Conservation (phyloP, 1,140 invertebrate genomes). For the Trachelipus rathkii region DNA sequence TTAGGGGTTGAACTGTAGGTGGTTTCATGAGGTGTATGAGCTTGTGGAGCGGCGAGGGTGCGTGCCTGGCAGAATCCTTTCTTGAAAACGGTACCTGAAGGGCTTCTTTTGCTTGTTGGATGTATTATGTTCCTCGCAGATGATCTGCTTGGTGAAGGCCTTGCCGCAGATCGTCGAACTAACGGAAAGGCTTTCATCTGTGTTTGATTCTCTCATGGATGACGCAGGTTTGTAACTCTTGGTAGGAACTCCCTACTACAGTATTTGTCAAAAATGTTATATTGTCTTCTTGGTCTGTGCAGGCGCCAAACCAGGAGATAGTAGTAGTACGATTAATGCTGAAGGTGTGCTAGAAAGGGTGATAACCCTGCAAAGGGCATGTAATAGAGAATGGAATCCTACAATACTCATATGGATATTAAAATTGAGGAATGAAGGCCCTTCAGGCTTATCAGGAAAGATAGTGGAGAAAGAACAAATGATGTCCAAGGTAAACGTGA, state of each 20-base stretch:
- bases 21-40: slow-evolving; percentile 59
- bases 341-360: neutral
- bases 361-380: neutral
- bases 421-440: neutral
- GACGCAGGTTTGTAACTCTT: slow-evolving; percentile 97
- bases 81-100: slow-evolving; percentile 86
- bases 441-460: neutral
- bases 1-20: neutral
- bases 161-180: slow-evolving; percentile 98
- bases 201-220: slow-evolving; percentile 97
- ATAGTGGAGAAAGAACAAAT: neutral
- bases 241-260: slow-evolving; percentile 94
- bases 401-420: neutral
- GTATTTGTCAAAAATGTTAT: slow-evolving; percentile 97
- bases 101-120: slow-evolving; percentile 96
- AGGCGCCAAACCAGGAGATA: slow-evolving; percentile 54
- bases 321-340: neutral
- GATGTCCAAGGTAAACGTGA: neutral
- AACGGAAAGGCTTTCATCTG: slow-evolving; percentile 98
- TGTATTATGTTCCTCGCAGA: slow-evolving; percentile 59
- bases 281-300: slow-evolving; percentile 86
- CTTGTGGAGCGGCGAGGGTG: slow-evolving; percentile 87
- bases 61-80: slow-evolving; percentile 95
- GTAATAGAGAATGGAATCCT: neutral
- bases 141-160: slow-evolving; percentile 54